Evolutionary conservation across 2,888 invertebrate species (phyloP).

Genomic region (Nematopogon swammerdamellus): DNA sequence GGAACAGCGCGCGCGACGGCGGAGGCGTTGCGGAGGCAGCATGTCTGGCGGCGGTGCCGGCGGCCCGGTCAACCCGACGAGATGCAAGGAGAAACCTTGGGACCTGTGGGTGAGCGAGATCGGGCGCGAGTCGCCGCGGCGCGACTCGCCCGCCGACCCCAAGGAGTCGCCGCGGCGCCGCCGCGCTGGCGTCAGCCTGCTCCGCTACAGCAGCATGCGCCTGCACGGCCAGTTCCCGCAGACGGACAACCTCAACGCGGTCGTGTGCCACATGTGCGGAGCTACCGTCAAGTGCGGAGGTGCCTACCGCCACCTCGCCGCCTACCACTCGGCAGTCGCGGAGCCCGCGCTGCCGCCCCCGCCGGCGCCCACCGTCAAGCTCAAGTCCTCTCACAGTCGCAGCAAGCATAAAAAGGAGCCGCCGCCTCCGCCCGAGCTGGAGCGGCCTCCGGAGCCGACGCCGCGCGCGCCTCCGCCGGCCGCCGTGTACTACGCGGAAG

Average conservation of each 20-base stretch:
- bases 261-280: conserved; percentile 75
- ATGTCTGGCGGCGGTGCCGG: conserved; percentile 49
- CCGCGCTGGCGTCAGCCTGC: conserved; percentile 50
- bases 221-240: conserved; percentile 77
- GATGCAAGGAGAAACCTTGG: conserved; percentile 52
- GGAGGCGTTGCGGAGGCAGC: conserved; percentile 31
- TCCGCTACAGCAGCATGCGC: conserved; percentile 62
- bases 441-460: conserved; percentile 9
- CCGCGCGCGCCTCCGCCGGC: conserved; percentile 26
- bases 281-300: conserved; percentile 77
- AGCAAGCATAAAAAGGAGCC: conserved; percentile 42
- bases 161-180: conserved; percentile 25
- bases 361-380: conserved; percentile 27
- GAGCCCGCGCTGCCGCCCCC: conserved; percentile 45
- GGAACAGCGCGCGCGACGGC: conserved; percentile 30
- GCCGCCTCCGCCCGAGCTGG: conserved; percentile 21
- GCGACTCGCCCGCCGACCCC: conserved; percentile 31
- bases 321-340: conserved; percentile 38
- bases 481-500: conserved; percentile 36
- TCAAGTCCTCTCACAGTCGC: conserved; percentile 26
- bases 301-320: conserved; percentile 68
- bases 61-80: conserved; percentile 38
- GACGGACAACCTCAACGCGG: conserved; percentile 71
- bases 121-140: conserved; percentile 43
- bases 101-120: conserved; percentile 50